Conservation (phyloP, 2,797 vertebrate genomes). For the Poecilia picta region DNA sequence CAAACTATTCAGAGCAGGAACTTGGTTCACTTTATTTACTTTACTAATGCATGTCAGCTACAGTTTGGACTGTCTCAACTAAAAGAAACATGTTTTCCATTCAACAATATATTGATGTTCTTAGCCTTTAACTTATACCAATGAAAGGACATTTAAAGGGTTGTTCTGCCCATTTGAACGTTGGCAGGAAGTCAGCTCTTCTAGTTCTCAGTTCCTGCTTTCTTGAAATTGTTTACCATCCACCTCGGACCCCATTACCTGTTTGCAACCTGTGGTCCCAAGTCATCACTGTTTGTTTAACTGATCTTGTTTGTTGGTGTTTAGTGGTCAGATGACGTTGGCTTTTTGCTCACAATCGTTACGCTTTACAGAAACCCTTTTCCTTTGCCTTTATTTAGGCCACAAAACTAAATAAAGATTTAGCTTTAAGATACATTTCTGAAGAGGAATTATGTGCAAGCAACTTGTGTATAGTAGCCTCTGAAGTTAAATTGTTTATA, state of each 20-base stretch:
- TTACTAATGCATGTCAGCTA: too few species aligned
- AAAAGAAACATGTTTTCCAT: too few species aligned
- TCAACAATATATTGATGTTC: not conserved
- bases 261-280: not conserved
- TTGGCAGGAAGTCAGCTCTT: slow-evolving; percentile 22
- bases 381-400: not conserved
- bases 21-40: too few species aligned
- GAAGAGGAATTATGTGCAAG: not conserved
- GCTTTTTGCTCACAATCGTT: slow-evolving; percentile 3
- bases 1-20: too few species aligned
- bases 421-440: not conserved
- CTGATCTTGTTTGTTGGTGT: slow-evolving; percentile 16
- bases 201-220: not conserved
- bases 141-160: not conserved
- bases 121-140: not conserved
- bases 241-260: not conserved
- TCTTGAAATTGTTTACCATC: not conserved
- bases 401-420: too few species aligned
- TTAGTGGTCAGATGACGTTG: not conserved
- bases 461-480: not conserved
- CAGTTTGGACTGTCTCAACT: too few species aligned
- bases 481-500: not conserved
- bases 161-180: not conserved
- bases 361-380: not conserved
- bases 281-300: slow-evolving; percentile 11